phyloP scores from a whole-genome alignment of 2,113 vertebrate species.

The Pollimyrus isidori region DNA sequence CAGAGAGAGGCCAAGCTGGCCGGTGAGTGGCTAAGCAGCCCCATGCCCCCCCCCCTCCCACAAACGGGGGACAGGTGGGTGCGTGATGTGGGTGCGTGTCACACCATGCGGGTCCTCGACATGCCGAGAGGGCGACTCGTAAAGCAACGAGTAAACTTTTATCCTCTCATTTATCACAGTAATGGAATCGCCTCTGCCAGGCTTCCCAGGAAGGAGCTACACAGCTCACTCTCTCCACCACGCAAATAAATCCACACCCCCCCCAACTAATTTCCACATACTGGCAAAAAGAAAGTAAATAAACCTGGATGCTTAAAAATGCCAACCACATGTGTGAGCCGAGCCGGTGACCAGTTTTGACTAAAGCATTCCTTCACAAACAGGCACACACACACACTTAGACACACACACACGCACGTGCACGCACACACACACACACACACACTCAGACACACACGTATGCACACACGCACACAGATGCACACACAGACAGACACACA shows the following conservation, averaged over 20 bases:
- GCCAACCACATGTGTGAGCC: not conserved
- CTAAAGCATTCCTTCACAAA: not conserved
- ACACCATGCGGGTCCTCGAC: not conserved
- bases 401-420: not conserved
- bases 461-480: not conserved
- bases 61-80: not conserved
- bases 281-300: not conserved
- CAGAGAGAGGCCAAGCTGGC: not conserved
- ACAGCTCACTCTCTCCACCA: not conserved
- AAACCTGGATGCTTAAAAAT: not conserved
- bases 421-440: not conserved
- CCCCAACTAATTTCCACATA: not conserved
- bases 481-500: not conserved
- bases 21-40: not conserved
- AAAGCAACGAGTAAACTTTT: conserved; percentile 27
- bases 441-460: not conserved
- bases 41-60: not conserved
- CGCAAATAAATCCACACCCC: not conserved
- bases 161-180: conserved; percentile 21
- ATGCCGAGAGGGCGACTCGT: not conserved
- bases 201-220: conserved; percentile 21
- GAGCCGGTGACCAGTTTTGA: not conserved
- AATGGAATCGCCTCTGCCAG: conserved; percentile 26
- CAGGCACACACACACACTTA: not conserved
- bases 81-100: not conserved